These are phyloP conservation scores for Dendrolimus kikuchii DNA, from an alignment of 1,140 invertebrate genomes.

Conservation along the genomic window DNA sequence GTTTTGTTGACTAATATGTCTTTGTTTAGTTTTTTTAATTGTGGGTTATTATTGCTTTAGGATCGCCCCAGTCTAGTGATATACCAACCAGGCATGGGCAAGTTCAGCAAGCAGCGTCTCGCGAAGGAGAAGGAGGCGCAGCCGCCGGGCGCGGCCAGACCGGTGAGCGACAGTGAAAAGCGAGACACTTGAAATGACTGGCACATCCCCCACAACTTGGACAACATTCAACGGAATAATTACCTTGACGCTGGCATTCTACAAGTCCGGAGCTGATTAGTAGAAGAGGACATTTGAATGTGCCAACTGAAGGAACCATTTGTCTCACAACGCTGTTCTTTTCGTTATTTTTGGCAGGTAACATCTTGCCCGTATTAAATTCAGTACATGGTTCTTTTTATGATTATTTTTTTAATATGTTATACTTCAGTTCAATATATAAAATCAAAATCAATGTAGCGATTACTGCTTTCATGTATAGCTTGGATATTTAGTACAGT, in stretches of 20 bases:
- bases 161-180: slow-evolving; percentile 58
- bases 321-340: slow-evolving; percentile 42
- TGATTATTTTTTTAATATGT: slow-evolving; percentile 26
- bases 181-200: slow-evolving; percentile 57
- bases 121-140: slow-evolving; percentile 73
- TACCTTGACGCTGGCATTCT: slow-evolving; percentile 57
- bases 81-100: slow-evolving; percentile 83
- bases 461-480: slow-evolving; percentile 46
- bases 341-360: slow-evolving; percentile 8
- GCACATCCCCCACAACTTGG: slow-evolving; percentile 42
- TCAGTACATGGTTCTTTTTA: too few species aligned
- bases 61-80: slow-evolving; percentile 82
- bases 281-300: slow-evolving; percentile 45
- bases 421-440: slow-evolving; percentile 40
- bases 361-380: too few species aligned
- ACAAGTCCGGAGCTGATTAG: slow-evolving; percentile 35
- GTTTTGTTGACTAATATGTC: too few species aligned
- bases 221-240: slow-evolving; percentile 62
- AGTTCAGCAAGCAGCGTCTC: slow-evolving; percentile 78
- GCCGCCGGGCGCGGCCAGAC: slow-evolving; percentile 26
- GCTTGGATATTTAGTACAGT: slow-evolving; percentile 56
- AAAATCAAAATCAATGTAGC: slow-evolving; percentile 40
- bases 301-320: slow-evolving; percentile 51
- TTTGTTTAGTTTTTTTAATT: too few species aligned
- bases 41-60: slow-evolving; percentile 49